Percentiles rank a stretch among this genome's conserved stretches.
These are phyloP conservation scores for Amphipoea oculea DNA, from an alignment of 2,888 invertebrate genomes.

Conservation along the genomic window DNA sequence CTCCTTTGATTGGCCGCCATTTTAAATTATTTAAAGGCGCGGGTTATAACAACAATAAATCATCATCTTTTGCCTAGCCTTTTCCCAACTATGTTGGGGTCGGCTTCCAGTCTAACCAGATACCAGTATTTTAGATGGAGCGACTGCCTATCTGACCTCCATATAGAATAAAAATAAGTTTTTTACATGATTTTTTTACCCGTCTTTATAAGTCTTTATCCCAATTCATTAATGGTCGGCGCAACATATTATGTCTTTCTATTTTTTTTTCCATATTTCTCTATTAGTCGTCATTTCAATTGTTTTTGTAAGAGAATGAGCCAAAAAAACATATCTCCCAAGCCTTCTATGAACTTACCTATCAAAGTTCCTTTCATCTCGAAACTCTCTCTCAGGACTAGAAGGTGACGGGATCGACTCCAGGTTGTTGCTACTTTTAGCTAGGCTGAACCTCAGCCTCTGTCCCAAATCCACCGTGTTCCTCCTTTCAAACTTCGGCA, in stretches of 20 bases:
- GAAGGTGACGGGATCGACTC: slow-evolving; percentile 82
- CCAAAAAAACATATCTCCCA: slow-evolving; percentile 28
- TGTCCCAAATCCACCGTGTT: slow-evolving; percentile 88
- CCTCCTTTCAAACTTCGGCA: slow-evolving; percentile 85
- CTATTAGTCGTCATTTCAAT: background rate
- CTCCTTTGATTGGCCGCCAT: background rate
- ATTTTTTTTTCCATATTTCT: background rate
- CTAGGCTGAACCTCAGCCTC: slow-evolving; percentile 84
- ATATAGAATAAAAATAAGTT: no score
- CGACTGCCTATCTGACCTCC: no score
- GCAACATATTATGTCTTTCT: background rate
- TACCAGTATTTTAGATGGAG: no score
- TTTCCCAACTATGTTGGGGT: no score
- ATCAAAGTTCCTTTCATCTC: slow-evolving; percentile 67
- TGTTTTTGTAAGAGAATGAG: background rate
- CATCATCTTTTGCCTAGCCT: no score
- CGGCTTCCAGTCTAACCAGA: no score
- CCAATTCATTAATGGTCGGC: background rate
- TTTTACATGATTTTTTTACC: background rate
- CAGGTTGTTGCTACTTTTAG: slow-evolving; percentile 83
- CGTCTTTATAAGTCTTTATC: background rate
- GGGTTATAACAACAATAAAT: background rate
- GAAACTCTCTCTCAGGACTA: slow-evolving; percentile 69
- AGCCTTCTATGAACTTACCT: slow-evolving; percentile 70
- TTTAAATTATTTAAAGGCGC: background rate